Percentiles rank a stretch among this genome's conserved stretches.
These are phyloP conservation scores for Oreocharis arfaki DNA, from an alignment of 2,113 vertebrate species.

Conservation along the genomic window DNA sequence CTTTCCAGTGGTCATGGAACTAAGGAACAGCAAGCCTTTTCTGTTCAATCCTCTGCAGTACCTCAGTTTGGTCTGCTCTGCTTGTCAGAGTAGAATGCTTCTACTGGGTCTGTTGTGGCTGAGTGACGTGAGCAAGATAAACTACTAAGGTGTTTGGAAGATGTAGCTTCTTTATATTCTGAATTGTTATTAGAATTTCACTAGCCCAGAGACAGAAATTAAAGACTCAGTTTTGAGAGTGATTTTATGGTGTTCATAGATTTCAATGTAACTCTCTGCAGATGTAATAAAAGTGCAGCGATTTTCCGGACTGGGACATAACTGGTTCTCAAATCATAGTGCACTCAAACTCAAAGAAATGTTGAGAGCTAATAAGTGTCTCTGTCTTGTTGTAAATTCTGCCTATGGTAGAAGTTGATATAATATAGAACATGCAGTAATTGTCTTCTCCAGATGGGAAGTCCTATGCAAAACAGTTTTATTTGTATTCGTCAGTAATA, in stretches of 20 bases:
- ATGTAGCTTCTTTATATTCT: not conserved
- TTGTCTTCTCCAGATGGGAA: constrained; percentile 49
- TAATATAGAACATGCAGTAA: not conserved
- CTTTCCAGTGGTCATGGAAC: not conserved
- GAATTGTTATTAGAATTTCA: not conserved
- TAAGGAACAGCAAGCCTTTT: not conserved
- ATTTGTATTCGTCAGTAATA: constrained; percentile 8
- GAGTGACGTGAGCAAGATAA: not conserved
- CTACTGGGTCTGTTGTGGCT: not conserved
- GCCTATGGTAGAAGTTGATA: not conserved
- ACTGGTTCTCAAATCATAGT: not conserved
- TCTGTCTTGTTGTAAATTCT: not conserved
- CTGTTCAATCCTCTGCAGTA: not conserved
- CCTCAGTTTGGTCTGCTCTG: not conserved
- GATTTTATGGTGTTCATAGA: not conserved
- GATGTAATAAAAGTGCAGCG: not conserved
- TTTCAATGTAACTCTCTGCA: not conserved
- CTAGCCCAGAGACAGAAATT: not conserved
- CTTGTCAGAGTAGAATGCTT: not conserved
- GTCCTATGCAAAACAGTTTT: constrained; percentile 23
- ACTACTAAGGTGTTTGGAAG: not conserved
- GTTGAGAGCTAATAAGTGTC: not conserved
- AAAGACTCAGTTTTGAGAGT: not conserved
- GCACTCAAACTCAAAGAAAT: not conserved
- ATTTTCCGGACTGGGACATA: not conserved